Conservation (phyloP, 92 coral and sea anemone genomes). For the Epizoanthus illoricatus region DNA sequence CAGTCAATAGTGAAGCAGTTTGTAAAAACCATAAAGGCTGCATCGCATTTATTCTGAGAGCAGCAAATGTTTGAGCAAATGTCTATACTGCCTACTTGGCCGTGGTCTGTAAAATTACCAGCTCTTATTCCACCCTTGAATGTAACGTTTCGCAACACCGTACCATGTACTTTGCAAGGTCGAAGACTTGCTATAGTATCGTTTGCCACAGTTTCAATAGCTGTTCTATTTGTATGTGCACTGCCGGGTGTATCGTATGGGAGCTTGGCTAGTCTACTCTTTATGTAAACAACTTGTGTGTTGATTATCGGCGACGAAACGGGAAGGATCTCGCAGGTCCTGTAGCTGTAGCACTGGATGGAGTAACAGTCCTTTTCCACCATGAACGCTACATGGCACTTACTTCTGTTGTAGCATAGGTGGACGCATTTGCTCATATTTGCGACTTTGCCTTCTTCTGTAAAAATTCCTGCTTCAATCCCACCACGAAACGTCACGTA, state of each 20-base stretch:
- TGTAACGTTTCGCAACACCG: constrained; percentile 78
- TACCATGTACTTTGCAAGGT: constrained; percentile 57
- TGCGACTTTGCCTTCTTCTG: constrained; percentile 61
- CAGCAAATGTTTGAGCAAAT: constrained; percentile 85
- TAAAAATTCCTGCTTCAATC: constrained; percentile 70
- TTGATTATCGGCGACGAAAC: constrained; percentile 59
- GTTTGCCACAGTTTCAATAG: not conserved
- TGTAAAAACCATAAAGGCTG: constrained; percentile 85
- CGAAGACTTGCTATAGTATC: constrained; percentile 15
- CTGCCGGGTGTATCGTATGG: constrained; percentile 47
- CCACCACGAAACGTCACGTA: constrained; percentile 78
- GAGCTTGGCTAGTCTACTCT: constrained; percentile 59
- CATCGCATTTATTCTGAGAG: constrained; percentile 78
- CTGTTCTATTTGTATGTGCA: constrained; percentile 7
- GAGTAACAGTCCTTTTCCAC: constrained; percentile 74
- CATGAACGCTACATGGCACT: constrained; percentile 88
- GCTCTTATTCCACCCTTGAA: constrained; percentile 92
- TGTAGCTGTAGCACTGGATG: constrained; percentile 85
- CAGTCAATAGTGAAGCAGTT: constrained; percentile 91
- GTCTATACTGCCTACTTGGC: constrained; percentile 73
- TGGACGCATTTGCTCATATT: constrained; percentile 70
- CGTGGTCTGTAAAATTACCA: constrained; percentile 92
- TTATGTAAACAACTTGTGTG: constrained; percentile 71
- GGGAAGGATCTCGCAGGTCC: constrained; percentile 80
- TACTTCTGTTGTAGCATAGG: constrained; percentile 55